These are phyloP conservation scores for Cyanistes caeruleus DNA, from an alignment of 2,113 vertebrate genomes.

Conservation along the genomic window DNA sequence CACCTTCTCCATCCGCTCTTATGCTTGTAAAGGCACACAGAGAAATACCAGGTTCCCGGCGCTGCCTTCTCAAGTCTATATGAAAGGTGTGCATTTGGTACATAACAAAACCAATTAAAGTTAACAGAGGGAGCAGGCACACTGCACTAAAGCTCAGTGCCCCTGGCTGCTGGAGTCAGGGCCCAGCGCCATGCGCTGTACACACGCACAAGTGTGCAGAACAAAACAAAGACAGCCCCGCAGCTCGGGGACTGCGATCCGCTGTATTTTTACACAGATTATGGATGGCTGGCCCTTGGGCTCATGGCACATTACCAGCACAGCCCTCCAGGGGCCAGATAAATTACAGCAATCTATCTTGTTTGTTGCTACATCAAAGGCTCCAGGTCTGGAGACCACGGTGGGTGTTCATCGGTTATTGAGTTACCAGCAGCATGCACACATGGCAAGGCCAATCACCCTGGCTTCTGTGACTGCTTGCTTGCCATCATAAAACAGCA, in stretches of 20 bases:
- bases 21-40: rapidly evolving
- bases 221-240: background rate
- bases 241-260: background rate
- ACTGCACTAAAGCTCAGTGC: background rate
- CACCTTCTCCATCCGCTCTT: background rate
- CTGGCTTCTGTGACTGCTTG: constrained; percentile 13
- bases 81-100: background rate
- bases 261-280: constrained; percentile 51
- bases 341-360: constrained; percentile 66
- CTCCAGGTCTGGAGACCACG: constrained; percentile 48
- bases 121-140: background rate
- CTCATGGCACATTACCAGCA: constrained; percentile 53
- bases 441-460: constrained; percentile 49
- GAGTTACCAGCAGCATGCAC: constrained; percentile 48
- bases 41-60: rapidly evolving
- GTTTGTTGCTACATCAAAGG: constrained; percentile 60
- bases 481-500: constrained; percentile 52
- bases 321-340: constrained; percentile 54
- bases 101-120: background rate
- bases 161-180: background rate
- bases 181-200: rapidly evolving
- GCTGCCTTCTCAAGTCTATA: background rate
- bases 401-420: constrained; percentile 58
- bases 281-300: constrained; percentile 54
- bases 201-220: background rate